phyloP scores from a whole-genome alignment of 2,113 vertebrate genomes.

The Poeciliopsis occidentalis region DNA sequence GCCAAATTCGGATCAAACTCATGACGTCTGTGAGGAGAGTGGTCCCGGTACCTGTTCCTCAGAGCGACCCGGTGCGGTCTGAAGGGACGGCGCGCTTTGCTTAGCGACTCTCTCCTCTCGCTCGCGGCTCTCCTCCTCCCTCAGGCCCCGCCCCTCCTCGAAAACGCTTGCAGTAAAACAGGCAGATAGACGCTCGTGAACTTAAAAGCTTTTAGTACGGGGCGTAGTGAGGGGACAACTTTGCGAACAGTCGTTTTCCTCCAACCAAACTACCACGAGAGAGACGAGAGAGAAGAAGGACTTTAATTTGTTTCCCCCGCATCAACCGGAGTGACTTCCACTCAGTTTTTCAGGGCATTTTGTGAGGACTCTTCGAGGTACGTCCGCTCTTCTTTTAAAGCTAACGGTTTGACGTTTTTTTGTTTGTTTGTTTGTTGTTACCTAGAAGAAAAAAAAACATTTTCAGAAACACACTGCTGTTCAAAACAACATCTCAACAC shows the following conservation, averaged over 20 bases:
- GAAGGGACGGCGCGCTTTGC: neutral
- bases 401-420: neutral
- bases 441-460: too few species aligned
- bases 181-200: too few species aligned
- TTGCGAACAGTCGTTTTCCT: neutral
- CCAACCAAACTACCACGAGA: too few species aligned
- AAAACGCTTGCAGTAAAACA: constrained; percentile 36
- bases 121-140: constrained; percentile 46
- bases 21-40: too few species aligned
- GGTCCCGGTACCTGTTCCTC: too few species aligned
- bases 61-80: too few species aligned
- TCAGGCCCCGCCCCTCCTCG: constrained; percentile 65
- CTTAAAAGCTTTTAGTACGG: constrained; percentile 24
- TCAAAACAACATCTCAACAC: too few species aligned
- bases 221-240: neutral
- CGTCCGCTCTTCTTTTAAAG: constrained; percentile 36
- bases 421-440: too few species aligned
- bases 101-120: neutral
- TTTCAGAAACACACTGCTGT: too few species aligned
- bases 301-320: neutral
- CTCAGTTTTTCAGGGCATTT: constrained; percentile 33
- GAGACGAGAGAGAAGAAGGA: neutral
- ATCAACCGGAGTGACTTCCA: constrained; percentile 24
- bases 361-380: constrained; percentile 61
- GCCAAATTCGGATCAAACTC: too few species aligned